These are phyloP conservation scores for Callimorpha dominula DNA, from an alignment of 2,888 invertebrate genomes.

Conservation along the genomic window DNA sequence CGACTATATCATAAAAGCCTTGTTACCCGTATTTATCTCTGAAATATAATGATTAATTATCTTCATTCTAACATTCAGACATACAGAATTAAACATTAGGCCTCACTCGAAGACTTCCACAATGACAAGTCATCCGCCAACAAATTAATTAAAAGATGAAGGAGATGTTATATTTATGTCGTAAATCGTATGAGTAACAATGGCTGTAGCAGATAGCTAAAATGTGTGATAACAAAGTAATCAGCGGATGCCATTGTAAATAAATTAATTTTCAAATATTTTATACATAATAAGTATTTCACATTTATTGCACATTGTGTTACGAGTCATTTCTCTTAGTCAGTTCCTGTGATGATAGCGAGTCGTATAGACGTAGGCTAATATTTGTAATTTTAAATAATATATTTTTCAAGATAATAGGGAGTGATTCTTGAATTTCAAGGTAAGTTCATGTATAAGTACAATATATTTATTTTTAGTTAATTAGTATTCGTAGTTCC, in stretches of 20 bases:
- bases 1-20: no score
- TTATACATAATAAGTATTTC: slow-evolving; percentile 33
- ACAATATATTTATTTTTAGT: no score
- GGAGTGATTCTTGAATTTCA: background rate
- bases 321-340: slow-evolving; percentile 49
- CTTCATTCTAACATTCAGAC: no score
- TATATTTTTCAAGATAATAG: background rate
- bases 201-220: background rate
- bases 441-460: background rate
- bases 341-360: slow-evolving; percentile 49
- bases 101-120: no score
- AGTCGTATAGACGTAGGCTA: slow-evolving; percentile 20
- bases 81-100: no score
- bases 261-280: slow-evolving; percentile 27
- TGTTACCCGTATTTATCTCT: no score
- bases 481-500: background rate
- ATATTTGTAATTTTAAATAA: background rate
- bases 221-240: slow-evolving; percentile 9
- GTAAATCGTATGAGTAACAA: background rate
- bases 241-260: slow-evolving; percentile 18
- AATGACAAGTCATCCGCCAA: no score
- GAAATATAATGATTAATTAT: no score
- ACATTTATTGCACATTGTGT: slow-evolving; percentile 27
- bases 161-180: background rate
- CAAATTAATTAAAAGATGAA: no score